Evolutionary conservation across 2,797 vertebrate species (phyloP), one percentile per base, ranked within the genome.

Genomic region (Eulemur rubriventer): DNA sequence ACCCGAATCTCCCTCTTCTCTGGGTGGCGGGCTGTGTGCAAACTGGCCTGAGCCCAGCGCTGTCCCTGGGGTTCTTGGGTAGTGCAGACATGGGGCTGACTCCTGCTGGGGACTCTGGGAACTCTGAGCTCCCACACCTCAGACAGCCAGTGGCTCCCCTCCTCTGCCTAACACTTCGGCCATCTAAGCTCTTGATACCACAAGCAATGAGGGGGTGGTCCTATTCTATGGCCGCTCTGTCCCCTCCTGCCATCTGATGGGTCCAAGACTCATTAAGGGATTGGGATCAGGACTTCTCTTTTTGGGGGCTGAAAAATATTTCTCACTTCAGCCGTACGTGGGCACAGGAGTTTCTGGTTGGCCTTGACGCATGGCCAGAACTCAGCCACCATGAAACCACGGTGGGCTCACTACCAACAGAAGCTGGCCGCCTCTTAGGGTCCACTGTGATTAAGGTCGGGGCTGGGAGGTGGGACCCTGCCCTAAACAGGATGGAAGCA

Each of bases 71-170:
- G 28, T 55, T 63, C 59, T 75, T 43, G n/a, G 73, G 67, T n/a
- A 50, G 24, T 52, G 9, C 30, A 72, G 57, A 26, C 35, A 14
- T 24, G 41, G 59, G 30, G 6, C 48, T 63, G 94, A 96, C n/a
- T 87, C 96, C 28, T 52, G 57, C 4, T 22, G 83, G 7, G 43
- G 2, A 43, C 98, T 94, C 6, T 38, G 61, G 43, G 97, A 67
- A 73, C 96, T 98, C 26, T 98, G 98, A 82, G 46, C 55, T 67
- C 13, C 20, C 10, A 18, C 0, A 7, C 63, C 55, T 41, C 22
- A 52, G 33, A 61, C 3, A 35, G 80, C n/a, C 13, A 13, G 26
- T 50, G 16, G 6, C 18, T 10, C 26, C 33, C 50, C 20, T 55
- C 81, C 52, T 26, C 43, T 28, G 33, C 46, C 43, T 43, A 35